Evolutionary conservation across 2,797 vertebrate species (phyloP), one percentile per base, ranked within the genome.

Genomic region (Leuciscus waleckii): DNA sequence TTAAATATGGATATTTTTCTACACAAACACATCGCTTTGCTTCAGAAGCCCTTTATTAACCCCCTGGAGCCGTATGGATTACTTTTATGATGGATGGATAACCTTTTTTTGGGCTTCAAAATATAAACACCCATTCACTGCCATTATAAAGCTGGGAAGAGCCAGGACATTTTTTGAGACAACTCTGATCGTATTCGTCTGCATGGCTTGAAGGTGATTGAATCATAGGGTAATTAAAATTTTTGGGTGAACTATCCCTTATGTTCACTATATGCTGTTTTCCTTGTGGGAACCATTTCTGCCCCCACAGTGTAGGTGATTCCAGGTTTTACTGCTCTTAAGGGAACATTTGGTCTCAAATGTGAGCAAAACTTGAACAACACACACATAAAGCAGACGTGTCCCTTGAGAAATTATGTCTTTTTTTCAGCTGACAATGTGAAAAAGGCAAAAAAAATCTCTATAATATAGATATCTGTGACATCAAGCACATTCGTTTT

Each of bases 401-500:
- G 16, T 29, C 39, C 76, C 76, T 43, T 43, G 39, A 43, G n/a
- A 63, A 39, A 63, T 79, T 0, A 79, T 32, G 67, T 81, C 1
- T 69, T 21, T 80, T 69, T 32, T 80, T 80, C 4, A 69, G 79
- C 23, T 68, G 49, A 69, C 29, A 80, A 37, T 26, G 67, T 68
- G 14, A 41, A 71, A 81, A 41, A 29, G 23, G 37, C 43, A 39
- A 29, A 39, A 10, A 10, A 29, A 70, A 49, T 5, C 26, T 19
- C 61, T 56, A 54, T 58, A 69, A 81, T 63, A 35, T 11, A 19
- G 37, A 19, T 79, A 54, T 79, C 79, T 46, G 32, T 11, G 16
- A 82, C 74, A 87, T 85, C 67, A 85, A 39, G 65, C n/a, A 49
- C 51, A 37, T 84, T 76, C 1, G 4, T 65, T 68, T 37, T 39